Conservation (phyloP, 2,113 vertebrate species). For the Rhineura floridana region DNA sequence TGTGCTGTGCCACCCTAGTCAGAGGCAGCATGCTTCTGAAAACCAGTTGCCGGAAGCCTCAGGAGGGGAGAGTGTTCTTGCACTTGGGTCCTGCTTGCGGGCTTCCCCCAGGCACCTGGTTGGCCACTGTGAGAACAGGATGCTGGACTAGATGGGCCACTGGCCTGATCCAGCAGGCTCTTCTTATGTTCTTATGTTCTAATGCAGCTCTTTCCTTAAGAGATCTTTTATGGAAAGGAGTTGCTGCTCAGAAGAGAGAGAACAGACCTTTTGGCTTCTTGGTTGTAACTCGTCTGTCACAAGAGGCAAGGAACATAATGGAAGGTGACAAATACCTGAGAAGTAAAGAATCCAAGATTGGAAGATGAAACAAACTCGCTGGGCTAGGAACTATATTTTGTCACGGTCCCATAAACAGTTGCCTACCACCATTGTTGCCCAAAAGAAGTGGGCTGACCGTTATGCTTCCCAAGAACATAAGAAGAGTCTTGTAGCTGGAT, state of each 20-base stretch:
- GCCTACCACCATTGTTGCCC: not conserved
- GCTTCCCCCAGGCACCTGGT: no score
- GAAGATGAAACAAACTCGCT: not conserved
- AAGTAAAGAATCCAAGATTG: not conserved
- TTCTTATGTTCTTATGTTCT: no score
- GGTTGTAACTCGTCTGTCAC: not conserved
- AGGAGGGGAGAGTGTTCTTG: no score
- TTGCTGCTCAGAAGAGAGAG: constrained; percentile 6
- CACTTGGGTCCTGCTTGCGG: no score
- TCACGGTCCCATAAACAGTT: not conserved
- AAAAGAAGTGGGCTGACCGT: not conserved
- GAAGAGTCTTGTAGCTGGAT: no score
- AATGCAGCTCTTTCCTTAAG: not conserved
- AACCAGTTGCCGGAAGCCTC: no score
- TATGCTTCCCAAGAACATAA: no score
- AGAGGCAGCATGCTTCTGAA: no score
- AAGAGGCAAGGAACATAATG: constrained; percentile 9
- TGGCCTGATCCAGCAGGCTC: no score
- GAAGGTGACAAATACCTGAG: constrained; percentile 21
- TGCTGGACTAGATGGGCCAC: no score
- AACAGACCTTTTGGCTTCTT: constrained; percentile 18
- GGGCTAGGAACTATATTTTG: not conserved
- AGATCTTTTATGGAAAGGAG: constrained; percentile 10
- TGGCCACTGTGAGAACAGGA: no score
- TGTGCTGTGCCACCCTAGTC: no score